Conservation (phyloP, 1,140 invertebrate species). For the Glomeris maerens region DNA sequence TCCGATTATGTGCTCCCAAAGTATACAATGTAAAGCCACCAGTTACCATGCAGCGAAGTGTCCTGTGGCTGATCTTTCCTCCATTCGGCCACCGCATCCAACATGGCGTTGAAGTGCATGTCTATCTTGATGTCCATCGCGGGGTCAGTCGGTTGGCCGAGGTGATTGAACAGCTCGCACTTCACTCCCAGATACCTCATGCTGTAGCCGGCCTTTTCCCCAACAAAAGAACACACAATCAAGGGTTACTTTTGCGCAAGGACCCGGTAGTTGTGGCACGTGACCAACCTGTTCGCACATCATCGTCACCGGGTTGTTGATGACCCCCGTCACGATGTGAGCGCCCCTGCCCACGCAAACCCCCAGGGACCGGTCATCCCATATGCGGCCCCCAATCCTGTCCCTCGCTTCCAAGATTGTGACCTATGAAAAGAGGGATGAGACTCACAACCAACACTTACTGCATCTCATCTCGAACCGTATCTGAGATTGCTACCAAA, state of each 20-base stretch:
- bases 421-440: slow-evolving; percentile 21
- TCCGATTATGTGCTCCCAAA: background rate
- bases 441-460: too few relatives aligned
- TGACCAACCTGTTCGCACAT: slow-evolving; percentile 31
- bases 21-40: too few relatives aligned
- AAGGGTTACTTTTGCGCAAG: background rate
- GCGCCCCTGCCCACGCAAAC: slow-evolving; percentile 30
- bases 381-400: slow-evolving; percentile 33
- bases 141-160: slow-evolving; percentile 19
- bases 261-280: background rate
- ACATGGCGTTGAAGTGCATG: slow-evolving; percentile 30
- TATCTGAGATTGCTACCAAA: too few relatives aligned
- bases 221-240: background rate
- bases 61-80: slow-evolving; percentile 21
- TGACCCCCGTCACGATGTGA: slow-evolving; percentile 31
- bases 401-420: slow-evolving; percentile 33
- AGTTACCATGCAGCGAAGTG: slow-evolving; percentile 23
- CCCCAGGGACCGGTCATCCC: slow-evolving; percentile 26
- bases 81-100: slow-evolving; percentile 29
- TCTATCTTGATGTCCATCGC: slow-evolving; percentile 24
- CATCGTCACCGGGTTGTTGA: slow-evolving; percentile 36
- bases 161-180: slow-evolving; percentile 22
- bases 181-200: slow-evolving; percentile 23
- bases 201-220: slow-evolving; percentile 18
- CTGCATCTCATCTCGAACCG: too few relatives aligned